These are phyloP conservation scores for Chiloscyllium plagiosum DNA, from an alignment of 2,113 vertebrate species.

Conservation along the genomic window DNA sequence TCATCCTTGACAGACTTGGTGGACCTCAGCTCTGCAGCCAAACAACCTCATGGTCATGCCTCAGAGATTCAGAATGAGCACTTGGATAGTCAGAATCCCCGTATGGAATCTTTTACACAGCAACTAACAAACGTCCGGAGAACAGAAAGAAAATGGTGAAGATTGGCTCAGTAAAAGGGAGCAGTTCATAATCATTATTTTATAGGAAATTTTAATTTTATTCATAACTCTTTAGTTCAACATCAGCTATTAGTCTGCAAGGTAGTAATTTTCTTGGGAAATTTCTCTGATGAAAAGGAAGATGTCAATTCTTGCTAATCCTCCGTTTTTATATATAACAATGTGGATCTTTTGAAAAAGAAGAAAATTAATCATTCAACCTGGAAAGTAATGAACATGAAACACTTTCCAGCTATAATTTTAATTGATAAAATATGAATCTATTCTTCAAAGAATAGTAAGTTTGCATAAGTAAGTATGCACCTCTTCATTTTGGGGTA, in stretches of 20 bases:
- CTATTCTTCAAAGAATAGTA: not conserved
- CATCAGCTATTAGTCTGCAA: not conserved
- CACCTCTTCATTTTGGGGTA: not conserved
- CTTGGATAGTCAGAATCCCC: not conserved
- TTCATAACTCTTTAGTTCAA: not conserved
- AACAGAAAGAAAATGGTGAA: not conserved
- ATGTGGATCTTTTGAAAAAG: slow-evolving; percentile 1
- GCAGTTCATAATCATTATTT: not conserved
- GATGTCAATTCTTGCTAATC: not conserved
- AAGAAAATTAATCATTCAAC: not conserved
- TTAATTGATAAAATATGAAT: not conserved
- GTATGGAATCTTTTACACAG: not conserved
- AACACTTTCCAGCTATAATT: not conserved
- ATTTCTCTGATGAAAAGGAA: not conserved
- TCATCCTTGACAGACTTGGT: not conserved
- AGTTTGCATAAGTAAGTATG: not conserved
- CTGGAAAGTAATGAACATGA: not conserved
- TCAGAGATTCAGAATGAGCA: not conserved
- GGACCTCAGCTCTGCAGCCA: not conserved
- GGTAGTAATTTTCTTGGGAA: not conserved
- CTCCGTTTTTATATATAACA: not conserved
- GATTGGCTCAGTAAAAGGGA: not conserved
- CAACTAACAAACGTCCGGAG: not conserved
- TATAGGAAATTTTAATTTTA: not conserved
- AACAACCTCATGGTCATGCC: not conserved